These are phyloP conservation scores for Dermolepida albohirtum DNA, from an alignment of 2,888 invertebrate species.

Conservation along the genomic window DNA sequence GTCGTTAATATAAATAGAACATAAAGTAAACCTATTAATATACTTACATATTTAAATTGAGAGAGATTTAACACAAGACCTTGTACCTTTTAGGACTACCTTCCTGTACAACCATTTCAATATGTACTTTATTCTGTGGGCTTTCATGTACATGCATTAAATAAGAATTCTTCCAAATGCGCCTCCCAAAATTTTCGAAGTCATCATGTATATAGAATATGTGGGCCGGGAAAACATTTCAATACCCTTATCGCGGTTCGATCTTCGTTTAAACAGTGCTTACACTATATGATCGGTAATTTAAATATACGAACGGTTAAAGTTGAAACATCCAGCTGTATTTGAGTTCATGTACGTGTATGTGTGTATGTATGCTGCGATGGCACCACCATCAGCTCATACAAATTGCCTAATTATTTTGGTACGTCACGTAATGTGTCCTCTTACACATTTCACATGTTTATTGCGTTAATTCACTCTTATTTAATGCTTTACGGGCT, in stretches of 20 bases:
- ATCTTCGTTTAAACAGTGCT: constrained; percentile 19
- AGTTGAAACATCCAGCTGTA: constrained; percentile 57
- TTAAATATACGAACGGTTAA: constrained; percentile 58
- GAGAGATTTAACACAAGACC: too few species aligned
- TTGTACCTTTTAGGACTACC: too few species aligned
- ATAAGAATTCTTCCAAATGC: too few species aligned
- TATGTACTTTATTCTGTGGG: too few species aligned
- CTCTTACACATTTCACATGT: constrained; percentile 47
- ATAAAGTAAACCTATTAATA: too few species aligned
- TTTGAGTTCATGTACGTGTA: constrained; percentile 51
- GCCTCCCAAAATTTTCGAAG: background rate
- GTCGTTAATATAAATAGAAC: too few species aligned
- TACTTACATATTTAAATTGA: too few species aligned
- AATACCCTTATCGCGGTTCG: constrained; percentile 15
- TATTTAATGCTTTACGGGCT: constrained; percentile 46
- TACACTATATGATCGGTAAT: constrained; percentile 55
- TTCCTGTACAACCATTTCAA: too few species aligned
- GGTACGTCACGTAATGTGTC: constrained; percentile 47
- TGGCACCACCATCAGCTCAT: constrained; percentile 54
- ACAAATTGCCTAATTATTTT: constrained; percentile 59
- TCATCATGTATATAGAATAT: background rate
- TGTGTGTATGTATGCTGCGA: too few species aligned
- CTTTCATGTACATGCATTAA: too few species aligned
- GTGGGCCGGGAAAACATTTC: constrained; percentile 15
- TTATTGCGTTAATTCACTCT: constrained; percentile 48